These are phyloP conservation scores for Porites divaricata DNA, from an alignment of 92 coral and sea anemone species.

Conservation along the genomic window DNA sequence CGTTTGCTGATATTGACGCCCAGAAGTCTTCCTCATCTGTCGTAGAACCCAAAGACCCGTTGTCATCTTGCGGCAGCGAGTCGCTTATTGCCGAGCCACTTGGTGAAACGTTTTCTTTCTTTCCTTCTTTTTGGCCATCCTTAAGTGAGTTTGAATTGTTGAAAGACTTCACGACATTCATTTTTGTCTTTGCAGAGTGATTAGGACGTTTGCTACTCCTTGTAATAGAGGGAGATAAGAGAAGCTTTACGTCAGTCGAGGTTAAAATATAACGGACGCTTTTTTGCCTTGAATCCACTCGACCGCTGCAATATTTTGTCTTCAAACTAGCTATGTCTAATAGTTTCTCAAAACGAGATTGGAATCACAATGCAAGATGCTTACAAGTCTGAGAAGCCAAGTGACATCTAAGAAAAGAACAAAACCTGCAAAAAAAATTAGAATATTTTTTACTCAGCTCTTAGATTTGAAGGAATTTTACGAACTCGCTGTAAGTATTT, in stretches of 20 bases:
- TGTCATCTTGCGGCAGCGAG: background rate
- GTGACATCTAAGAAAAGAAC: slow-evolving; percentile 21
- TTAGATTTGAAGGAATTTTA: no score
- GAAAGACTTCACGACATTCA: background rate
- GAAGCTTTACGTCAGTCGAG: background rate
- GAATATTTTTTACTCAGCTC: background rate
- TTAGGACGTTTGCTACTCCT: background rate
- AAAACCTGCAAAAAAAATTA: background rate
- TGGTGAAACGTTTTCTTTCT: no score
- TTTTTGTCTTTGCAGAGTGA: background rate
- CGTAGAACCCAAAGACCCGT: background rate
- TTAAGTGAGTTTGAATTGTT: background rate
- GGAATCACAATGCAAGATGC: background rate
- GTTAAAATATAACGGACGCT: slow-evolving; percentile 13
- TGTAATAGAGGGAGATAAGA: background rate
- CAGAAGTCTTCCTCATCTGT: slow-evolving; percentile 13
- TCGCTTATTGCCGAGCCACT: background rate
- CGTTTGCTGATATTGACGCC: slow-evolving; percentile 15
- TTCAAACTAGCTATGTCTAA: background rate
- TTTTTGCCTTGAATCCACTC: slow-evolving; percentile 21
- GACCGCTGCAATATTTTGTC: slow-evolving; percentile 15
- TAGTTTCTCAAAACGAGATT: background rate
- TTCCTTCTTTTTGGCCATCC: background rate
- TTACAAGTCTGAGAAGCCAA: background rate
- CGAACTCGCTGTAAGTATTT: no score